Percentiles rank a stretch among this genome's conserved stretches.
Evolutionary conservation across 2,888 invertebrate species (phyloP).

Genomic region (Ernsta delagoae): DNA sequence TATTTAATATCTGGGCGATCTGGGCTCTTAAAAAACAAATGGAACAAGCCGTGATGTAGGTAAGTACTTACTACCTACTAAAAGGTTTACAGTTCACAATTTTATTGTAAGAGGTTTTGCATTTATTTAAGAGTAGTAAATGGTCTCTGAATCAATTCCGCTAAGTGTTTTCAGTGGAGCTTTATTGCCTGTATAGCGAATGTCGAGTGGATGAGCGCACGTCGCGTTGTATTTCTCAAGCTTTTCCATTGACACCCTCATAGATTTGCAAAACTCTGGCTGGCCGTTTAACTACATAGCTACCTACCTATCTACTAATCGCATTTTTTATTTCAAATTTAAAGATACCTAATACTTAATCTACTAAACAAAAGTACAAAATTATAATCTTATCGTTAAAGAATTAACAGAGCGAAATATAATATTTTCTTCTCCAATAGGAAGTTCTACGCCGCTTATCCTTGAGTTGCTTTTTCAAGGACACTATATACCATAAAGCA

Average conservation of each 20-base stretch:
- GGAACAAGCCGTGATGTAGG: background rate
- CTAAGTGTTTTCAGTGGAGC: conserved; percentile 83
- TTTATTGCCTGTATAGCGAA: conserved; percentile 77
- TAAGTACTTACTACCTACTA: background rate
- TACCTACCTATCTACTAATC: too few relatives aligned
- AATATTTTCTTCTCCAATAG: background rate
- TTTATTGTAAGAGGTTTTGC: conserved; percentile 78
- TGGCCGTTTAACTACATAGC: background rate
- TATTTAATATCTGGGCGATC: too few relatives aligned
- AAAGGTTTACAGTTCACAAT: conserved; percentile 63
- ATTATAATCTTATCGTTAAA: too few relatives aligned
- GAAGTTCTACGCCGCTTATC: conserved; percentile 13
- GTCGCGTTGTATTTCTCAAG: conserved; percentile 45
- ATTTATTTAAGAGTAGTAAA: conserved; percentile 84
- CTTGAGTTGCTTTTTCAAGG: conserved; percentile 51
- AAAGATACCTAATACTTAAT: too few relatives aligned
- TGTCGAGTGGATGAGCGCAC: conserved; percentile 64
- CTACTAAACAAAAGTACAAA: too few relatives aligned
- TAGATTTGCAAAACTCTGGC: background rate
- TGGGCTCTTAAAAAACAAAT: background rate
- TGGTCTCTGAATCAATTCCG: conserved; percentile 81
- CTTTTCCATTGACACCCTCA: conserved; percentile 45
- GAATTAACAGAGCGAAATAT: too few relatives aligned
- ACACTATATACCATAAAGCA: conserved; percentile 74
- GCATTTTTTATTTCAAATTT: too few relatives aligned